Evolutionary conservation across 2,797 vertebrate species (phyloP).

Genomic region (Crax fasciolata): DNA sequence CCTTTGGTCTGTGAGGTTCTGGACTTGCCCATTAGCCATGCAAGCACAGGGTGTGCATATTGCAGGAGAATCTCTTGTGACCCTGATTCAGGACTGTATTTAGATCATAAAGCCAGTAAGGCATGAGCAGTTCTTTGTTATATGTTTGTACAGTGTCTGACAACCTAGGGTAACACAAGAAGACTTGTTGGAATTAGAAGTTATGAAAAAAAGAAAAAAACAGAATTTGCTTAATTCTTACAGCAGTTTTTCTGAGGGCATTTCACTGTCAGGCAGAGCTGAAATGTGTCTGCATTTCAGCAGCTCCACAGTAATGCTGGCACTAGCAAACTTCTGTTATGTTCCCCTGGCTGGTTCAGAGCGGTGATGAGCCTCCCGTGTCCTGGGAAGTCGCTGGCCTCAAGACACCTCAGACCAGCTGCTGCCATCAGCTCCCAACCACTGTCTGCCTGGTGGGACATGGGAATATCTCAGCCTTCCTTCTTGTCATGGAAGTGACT

Average conservation of each 20-base stretch:
- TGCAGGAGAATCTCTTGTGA: neutral
- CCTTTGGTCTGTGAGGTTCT: neutral
- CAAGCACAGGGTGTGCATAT: neutral
- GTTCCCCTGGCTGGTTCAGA: neutral
- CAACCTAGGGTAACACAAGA: neutral
- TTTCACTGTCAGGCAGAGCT: neutral
- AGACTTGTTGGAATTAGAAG: neutral
- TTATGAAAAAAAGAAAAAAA: neutral
- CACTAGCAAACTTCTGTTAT: neutral
- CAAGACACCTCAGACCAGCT: neutral
- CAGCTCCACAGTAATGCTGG: neutral
- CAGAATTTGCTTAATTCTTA: neutral
- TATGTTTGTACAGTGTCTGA: neutral
- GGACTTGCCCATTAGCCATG: neutral
- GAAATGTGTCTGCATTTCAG: neutral
- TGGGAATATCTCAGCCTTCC: neutral
- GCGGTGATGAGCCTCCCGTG: neutral
- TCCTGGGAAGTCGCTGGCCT: neutral
- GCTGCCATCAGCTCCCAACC: neutral
- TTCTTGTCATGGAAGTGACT: neutral
- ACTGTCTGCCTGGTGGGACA: neutral
- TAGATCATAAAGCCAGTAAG: neutral
- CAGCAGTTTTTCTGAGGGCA: neutral
- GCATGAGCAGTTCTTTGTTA: neutral
- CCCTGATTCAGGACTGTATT: neutral